Evolutionary conservation across 2,113 vertebrate species (phyloP).

Genomic region (Lepus europaeus): DNA sequence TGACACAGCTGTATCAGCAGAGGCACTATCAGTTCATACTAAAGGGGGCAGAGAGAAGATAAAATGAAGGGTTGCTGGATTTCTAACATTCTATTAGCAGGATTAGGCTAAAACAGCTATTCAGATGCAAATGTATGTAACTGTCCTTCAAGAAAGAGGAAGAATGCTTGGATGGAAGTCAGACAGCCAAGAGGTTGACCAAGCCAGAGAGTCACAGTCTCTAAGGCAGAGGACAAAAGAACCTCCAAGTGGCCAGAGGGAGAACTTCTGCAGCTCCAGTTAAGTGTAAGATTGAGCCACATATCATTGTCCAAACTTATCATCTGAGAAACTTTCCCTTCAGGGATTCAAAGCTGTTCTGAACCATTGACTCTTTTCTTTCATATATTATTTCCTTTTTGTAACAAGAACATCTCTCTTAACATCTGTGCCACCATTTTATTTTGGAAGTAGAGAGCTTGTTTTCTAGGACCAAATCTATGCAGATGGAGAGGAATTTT

Average conservation of each 20-base stretch:
- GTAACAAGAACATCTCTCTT: background rate
- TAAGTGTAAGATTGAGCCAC: background rate
- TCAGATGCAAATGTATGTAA: background rate
- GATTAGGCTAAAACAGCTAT: background rate
- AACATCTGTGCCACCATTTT: background rate
- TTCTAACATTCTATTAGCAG: background rate
- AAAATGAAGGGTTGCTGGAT: background rate
- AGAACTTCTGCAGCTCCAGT: background rate
- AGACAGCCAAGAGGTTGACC: background rate
- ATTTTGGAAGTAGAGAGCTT: background rate
- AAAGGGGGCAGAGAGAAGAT: background rate
- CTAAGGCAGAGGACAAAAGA: background rate
- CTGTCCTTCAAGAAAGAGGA: background rate
- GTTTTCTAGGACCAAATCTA: background rate
- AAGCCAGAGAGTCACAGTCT: background rate
- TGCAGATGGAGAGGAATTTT: background rate
- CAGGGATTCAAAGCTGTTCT: background rate
- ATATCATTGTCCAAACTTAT: background rate
- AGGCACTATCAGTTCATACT: background rate
- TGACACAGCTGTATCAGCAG: background rate
- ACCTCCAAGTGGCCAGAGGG: background rate
- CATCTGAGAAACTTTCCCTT: background rate
- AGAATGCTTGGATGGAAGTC: background rate
- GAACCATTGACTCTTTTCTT: background rate
- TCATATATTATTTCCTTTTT: background rate